Percentiles rank a stretch among this genome's conserved stretches.
Conservation (phyloP, 2,888 invertebrate genomes). For the Xanthia icteritia region DNA sequence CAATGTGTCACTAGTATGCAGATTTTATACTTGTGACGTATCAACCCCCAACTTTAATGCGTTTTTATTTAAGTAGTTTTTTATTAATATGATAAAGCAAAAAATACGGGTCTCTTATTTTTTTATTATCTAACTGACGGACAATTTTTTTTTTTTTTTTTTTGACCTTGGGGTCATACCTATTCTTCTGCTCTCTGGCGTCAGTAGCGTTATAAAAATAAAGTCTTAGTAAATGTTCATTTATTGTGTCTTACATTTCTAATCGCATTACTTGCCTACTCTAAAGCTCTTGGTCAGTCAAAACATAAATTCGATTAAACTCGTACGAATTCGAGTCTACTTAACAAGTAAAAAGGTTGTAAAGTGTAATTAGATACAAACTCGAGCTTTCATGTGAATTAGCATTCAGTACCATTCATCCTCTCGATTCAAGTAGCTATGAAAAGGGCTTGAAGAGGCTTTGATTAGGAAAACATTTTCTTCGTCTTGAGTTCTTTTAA, state of each 20-base stretch:
- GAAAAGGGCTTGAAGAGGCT: slow-evolving; percentile 73
- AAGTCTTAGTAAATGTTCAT: neutral
- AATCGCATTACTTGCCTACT: slow-evolving; percentile 1
- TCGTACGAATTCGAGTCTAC: slow-evolving; percentile 32
- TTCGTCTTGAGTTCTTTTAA: slow-evolving; percentile 65
- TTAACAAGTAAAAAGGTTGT: slow-evolving; percentile 59
- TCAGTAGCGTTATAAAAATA: neutral
- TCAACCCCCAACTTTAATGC: too few relatives aligned
- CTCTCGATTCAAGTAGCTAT: slow-evolving; percentile 79
- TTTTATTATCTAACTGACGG: too few relatives aligned
- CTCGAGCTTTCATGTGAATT: slow-evolving; percentile 72
- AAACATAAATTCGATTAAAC: slow-evolving; percentile 53
- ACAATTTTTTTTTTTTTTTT: too few relatives aligned
- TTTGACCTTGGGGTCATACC: too few relatives aligned
- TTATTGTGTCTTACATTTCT: neutral
- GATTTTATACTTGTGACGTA: too few relatives aligned
- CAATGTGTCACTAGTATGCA: too few relatives aligned
- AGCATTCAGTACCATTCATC: slow-evolving; percentile 79
- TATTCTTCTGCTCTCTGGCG: fast-evolving
- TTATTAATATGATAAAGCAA: too few relatives aligned
- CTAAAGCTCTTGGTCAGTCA: neutral
- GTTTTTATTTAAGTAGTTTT: too few relatives aligned
- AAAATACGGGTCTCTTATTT: too few relatives aligned
- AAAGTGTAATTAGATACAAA: slow-evolving; percentile 68
- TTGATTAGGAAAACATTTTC: slow-evolving; percentile 81